Percentiles rank a stretch among this genome's conserved stretches.
Conservation (phyloP, 2,888 invertebrate species). For the Spicauda simplicius region DNA sequence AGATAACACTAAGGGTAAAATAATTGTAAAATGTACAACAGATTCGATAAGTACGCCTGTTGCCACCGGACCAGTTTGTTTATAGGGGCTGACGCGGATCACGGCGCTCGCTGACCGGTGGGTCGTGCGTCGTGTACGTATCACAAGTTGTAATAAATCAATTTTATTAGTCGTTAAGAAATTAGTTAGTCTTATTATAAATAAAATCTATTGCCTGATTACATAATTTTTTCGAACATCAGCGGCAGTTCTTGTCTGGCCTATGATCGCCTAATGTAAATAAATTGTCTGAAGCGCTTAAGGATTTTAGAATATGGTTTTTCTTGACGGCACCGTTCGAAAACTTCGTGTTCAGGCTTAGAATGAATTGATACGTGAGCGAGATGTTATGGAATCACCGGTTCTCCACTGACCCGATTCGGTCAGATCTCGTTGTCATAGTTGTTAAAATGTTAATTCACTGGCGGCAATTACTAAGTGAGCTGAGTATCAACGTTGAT, state of each 20-base stretch:
- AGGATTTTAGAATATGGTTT: not conserved
- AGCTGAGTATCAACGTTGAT: no score
- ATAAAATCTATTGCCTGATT: not conserved
- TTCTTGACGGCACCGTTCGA: not conserved
- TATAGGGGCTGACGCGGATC: not conserved
- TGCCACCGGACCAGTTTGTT: not conserved
- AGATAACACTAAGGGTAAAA: not conserved
- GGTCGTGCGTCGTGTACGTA: not conserved
- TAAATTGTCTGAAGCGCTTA: not conserved
- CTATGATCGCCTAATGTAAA: not conserved
- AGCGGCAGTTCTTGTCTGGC: not conserved
- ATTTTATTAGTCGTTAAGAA: not conserved
- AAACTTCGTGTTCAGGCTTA: not conserved
- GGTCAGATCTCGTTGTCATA: not conserved
- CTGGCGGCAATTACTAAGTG: no score
- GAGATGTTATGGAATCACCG: not conserved
- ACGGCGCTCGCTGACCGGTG: not conserved
- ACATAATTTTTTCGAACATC: not conserved
- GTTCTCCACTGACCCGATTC: not conserved
- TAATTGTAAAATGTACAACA: not conserved
- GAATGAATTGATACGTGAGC: not conserved
- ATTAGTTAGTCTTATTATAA: slow-evolving; percentile 3
- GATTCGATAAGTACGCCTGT: not conserved
- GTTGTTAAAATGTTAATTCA: not conserved
- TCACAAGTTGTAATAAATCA: slow-evolving; percentile 1